A percentile compares a stretch with the other conserved stretches of the same genome.
Evolutionary conservation across 2,888 invertebrate species (phyloP).

Genomic region (Rhynchonema sp.): DNA sequence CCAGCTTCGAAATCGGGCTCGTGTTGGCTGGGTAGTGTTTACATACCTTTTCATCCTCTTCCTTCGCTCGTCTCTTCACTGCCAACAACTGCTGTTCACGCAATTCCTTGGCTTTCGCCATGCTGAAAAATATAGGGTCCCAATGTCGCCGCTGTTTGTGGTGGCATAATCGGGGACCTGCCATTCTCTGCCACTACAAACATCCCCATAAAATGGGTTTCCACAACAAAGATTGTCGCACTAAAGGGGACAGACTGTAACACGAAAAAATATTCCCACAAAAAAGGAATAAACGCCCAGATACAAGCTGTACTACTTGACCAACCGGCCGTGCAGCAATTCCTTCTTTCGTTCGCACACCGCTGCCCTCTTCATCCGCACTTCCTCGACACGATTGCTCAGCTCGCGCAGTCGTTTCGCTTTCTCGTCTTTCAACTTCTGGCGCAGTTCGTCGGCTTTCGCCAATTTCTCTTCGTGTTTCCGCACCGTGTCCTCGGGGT

Average conservation of each 20-base stretch:
- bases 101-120: background rate
- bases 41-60: conserved; percentile 79
- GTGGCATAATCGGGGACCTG: no score
- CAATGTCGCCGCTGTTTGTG: no score
- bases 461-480: conserved; percentile 72
- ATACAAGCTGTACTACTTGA: no score
- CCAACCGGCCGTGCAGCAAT: conserved; percentile 31
- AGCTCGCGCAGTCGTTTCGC: conserved; percentile 64
- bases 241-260: no score
- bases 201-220: no score
- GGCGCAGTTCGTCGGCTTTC: conserved; percentile 65
- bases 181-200: no score
- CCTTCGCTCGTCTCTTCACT: conserved; percentile 81
- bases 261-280: no score
- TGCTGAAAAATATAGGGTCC: no score
- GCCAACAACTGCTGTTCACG: conserved; percentile 43
- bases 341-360: conserved; percentile 50
- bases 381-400: conserved; percentile 49
- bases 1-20: no score
- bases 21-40: no score
- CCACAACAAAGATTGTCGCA: no score
- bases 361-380: conserved; percentile 57
- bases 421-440: conserved; percentile 59
- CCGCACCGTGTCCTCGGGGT: conserved; percentile 42
- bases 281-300: no score